Conservation (phyloP, 2,797 vertebrate genomes). For the Poeciliopsis infans region DNA sequence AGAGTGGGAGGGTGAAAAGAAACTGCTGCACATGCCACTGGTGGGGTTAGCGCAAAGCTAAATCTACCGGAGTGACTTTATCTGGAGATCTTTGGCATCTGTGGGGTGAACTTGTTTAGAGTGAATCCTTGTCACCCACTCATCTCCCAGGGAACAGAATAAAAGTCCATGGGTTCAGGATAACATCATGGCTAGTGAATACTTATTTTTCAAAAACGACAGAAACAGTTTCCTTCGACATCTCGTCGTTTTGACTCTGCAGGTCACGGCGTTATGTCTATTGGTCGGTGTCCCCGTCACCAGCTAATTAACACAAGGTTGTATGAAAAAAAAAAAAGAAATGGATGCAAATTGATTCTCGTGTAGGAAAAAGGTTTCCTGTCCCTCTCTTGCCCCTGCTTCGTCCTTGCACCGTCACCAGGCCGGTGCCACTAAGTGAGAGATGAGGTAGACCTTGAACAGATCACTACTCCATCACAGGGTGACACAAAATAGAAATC, state of each 20-base stretch:
- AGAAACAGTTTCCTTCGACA: neutral
- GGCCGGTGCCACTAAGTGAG: neutral
- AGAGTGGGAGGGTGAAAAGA: constrained; percentile 5
- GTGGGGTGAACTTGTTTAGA: neutral
- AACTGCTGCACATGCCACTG: neutral
- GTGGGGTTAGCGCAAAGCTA: neutral
- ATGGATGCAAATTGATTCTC: neutral
- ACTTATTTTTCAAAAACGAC: neutral
- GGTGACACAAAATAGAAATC: neutral
- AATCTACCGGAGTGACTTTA: neutral
- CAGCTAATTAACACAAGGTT: neutral
- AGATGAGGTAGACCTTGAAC: neutral
- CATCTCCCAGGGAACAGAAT: neutral
- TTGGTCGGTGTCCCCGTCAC: neutral
- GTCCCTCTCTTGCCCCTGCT: neutral
- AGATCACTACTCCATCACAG: neutral
- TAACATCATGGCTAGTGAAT: neutral
- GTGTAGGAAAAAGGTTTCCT: neutral
- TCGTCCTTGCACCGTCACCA: neutral
- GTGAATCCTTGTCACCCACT: neutral
- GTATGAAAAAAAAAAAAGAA: neutral
- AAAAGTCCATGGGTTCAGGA: neutral
- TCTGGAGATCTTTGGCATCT: neutral
- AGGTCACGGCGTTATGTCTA: neutral
- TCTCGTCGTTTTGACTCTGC: neutral